Base-by-base conservation (phyloP, 2,888 invertebrate genomes). In the Mesochorus sp. region DNA sequence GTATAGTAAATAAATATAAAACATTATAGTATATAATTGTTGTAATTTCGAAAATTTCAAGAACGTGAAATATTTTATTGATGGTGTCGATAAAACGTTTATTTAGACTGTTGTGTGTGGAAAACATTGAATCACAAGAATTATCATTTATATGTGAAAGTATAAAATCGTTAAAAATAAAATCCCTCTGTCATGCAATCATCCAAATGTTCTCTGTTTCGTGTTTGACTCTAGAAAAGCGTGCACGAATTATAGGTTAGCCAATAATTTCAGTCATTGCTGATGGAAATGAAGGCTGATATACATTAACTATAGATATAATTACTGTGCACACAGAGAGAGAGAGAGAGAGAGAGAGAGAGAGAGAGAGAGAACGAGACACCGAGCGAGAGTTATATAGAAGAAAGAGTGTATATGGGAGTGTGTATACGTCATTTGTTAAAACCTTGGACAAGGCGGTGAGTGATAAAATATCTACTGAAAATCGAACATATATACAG, bases 381-480 rank as follows among this genome's bases (percentile, higher is more conserved):
- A n/a, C n/a, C n/a, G n/a, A n/a, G n/a, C n/a, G n/a, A n/a, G n/a
- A n/a, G n/a, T n/a, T n/a, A n/a, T n/a, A n/a, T n/a, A n/a, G n/a
- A n/a, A n/a, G 28, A 8, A 39, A 28, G 14, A 17, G n/a, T n/a
- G 19, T n/a, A 3, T n/a, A 47, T 34, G 31, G 31, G 31, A 5
- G n/a, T 34, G 21, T 10, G 53, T 10, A 19, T n/a, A 42, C 39
- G 28, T 51, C 39, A 71, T 71, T 39, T 19, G 61, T 42, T 37
- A 28, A 51, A 61, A 42, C 49, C 26, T n/a, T 37, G 39, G 17
- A 61, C 51, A 49, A 17, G 42, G 51, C 51, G 49, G 47, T 19
- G 70, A 59, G 49, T 49, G 59, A 59, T 59, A 59, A 70, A 59
- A 71, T 71, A 39, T 42, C 61, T 39, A 61, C 49, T 71, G 51